A percentile compares a stretch with the other conserved stretches of the same genome.
phyloP scores from a whole-genome alignment of 37 sponge, comb jelly and placozoan species.

The Lycopodina hypogea region DNA sequence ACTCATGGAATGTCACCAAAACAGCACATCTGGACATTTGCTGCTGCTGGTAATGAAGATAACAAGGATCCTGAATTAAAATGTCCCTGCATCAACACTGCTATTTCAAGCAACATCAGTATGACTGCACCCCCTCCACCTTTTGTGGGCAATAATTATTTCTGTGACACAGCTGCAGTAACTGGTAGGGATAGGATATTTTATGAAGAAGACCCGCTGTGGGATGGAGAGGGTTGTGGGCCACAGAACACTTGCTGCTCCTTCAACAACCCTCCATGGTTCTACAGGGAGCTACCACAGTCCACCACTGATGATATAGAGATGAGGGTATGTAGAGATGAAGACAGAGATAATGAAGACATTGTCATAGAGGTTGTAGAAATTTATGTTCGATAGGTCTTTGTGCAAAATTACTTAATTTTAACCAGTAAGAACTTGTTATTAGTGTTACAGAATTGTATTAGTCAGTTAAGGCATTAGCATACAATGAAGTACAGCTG shows the following conservation, averaged over 20 bases:
- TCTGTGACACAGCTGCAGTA: conserved; percentile 6
- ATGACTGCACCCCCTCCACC: background rate
- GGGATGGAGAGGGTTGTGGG: background rate
- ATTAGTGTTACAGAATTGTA: no score
- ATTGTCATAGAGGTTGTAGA: background rate
- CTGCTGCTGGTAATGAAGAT: background rate
- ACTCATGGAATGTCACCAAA: conserved; percentile 2
- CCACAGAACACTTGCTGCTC: background rate
- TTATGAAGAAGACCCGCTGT: background rate
- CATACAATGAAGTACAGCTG: no score
- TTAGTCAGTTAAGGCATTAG: no score
- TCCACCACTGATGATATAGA: conserved; percentile 14
- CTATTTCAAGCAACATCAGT: background rate
- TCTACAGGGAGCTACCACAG: conserved; percentile 3
- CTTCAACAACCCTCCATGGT: background rate
- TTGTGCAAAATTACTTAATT: no score
- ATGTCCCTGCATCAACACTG: background rate
- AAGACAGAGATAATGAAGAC: background rate
- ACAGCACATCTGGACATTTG: conserved; percentile 31
- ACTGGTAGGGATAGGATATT: background rate
- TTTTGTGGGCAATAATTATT: conserved; percentile 17
- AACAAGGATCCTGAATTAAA: background rate
- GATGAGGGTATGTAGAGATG: conserved; percentile 11
- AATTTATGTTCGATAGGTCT: conserved; percentile 3
- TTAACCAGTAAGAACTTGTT: no score